These are phyloP conservation scores for Aspidiotus destructor DNA, from an alignment of 2,888 invertebrate genomes.

Conservation along the genomic window DNA sequence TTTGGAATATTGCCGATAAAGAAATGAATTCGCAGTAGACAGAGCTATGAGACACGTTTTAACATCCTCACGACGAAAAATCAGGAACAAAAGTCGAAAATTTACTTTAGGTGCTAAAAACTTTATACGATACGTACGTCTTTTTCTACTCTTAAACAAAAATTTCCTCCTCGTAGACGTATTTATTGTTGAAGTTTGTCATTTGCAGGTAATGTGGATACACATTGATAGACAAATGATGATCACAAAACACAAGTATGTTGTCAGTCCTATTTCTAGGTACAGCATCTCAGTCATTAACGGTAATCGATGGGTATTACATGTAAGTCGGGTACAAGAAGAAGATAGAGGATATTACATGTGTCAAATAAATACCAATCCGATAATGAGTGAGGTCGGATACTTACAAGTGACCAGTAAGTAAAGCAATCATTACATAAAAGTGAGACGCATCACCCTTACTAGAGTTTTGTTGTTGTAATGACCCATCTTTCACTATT, in stretches of 20 bases:
- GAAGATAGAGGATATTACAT: slow-evolving; percentile 85
- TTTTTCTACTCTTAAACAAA: neutral
- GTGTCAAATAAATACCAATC: slow-evolving; percentile 84
- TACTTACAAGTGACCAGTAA: slow-evolving; percentile 86
- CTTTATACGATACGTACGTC: too few species aligned
- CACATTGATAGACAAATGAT: slow-evolving; percentile 91
- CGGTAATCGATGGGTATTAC: slow-evolving; percentile 81
- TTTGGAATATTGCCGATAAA: too few species aligned
- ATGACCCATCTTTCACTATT: too few species aligned
- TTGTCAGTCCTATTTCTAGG: slow-evolving; percentile 76
- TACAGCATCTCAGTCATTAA: slow-evolving; percentile 85
- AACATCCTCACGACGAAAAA: too few species aligned
- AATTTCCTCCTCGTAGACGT: neutral
- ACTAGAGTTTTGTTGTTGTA: too few species aligned
- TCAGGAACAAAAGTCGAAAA: too few species aligned
- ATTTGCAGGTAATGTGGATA: slow-evolving; percentile 77
- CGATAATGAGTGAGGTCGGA: slow-evolving; percentile 91
- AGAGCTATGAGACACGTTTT: too few species aligned
- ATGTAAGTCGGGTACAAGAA: slow-evolving; percentile 82
- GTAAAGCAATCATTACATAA: slow-evolving; percentile 43
- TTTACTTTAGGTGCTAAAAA: too few species aligned
- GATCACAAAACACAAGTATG: slow-evolving; percentile 81
- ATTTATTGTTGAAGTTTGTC: neutral
- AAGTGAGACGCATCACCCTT: too few species aligned
- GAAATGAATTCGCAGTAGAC: too few species aligned